Percentiles rank a stretch among this genome's conserved stretches.
Conservation (phyloP, 2,888 invertebrate genomes). For the Spodoptera picta region DNA sequence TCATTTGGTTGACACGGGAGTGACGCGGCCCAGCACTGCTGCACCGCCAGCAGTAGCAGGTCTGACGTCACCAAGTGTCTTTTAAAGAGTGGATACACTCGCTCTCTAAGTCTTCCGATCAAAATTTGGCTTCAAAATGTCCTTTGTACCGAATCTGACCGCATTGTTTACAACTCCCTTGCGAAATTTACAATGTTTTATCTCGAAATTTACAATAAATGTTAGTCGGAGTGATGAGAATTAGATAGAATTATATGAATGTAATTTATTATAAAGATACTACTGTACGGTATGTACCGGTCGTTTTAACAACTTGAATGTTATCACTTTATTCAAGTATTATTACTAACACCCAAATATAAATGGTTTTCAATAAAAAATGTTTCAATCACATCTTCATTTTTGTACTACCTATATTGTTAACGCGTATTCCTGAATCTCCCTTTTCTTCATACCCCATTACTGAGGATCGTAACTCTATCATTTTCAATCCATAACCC, state of each 20-base stretch:
- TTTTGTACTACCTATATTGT: slow-evolving; percentile 18
- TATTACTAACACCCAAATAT: slow-evolving; percentile 79
- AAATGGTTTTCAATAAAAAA: slow-evolving; percentile 84
- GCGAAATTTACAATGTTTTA: slow-evolving; percentile 63
- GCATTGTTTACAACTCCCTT: slow-evolving; percentile 57
- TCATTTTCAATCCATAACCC: too few species aligned
- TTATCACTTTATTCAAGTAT: slow-evolving; percentile 84
- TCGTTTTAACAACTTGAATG: slow-evolving; percentile 79
- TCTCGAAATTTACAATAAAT: slow-evolving; percentile 59
- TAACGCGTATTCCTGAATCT: too few species aligned
- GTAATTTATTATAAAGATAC: slow-evolving; percentile 64
- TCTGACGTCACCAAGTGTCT: slow-evolving; percentile 58
- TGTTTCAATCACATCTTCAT: slow-evolving; percentile 65
- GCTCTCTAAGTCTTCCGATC: slow-evolving; percentile 79
- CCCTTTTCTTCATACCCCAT: too few species aligned
- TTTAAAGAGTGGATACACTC: slow-evolving; percentile 61
- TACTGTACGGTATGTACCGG: slow-evolving; percentile 68
- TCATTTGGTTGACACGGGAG: slow-evolving; percentile 72
- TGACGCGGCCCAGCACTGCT: slow-evolving; percentile 53
- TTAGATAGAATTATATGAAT: slow-evolving; percentile 72
- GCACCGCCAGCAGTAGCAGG: background rate
- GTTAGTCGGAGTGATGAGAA: slow-evolving; percentile 58
- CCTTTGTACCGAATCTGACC: slow-evolving; percentile 58
- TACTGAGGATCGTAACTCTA: too few species aligned
- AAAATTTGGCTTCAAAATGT: slow-evolving; percentile 72